Percentiles rank a stretch among this genome's conserved stretches.
These are phyloP conservation scores for Himantopus leucocephalus DNA, from an alignment of 2,113 vertebrate genomes.

Conservation along the genomic window DNA sequence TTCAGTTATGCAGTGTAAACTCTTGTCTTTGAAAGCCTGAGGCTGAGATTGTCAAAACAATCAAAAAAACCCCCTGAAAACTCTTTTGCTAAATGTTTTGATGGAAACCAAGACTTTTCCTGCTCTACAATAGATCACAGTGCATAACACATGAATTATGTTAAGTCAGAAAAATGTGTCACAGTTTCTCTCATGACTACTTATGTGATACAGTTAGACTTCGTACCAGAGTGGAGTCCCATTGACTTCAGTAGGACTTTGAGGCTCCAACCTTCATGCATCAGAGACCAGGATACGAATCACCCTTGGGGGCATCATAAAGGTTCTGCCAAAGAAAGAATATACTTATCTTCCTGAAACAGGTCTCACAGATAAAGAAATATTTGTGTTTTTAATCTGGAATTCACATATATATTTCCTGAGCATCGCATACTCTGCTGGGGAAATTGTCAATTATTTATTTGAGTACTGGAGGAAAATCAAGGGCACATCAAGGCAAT, in stretches of 20 bases:
- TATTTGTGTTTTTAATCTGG: background rate
- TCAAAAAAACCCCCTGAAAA: background rate
- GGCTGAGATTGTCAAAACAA: background rate
- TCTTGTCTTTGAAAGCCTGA: background rate
- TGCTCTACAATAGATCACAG: background rate
- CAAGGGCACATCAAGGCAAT: background rate
- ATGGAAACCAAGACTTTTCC: background rate
- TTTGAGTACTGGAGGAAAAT: slow-evolving; percentile 18
- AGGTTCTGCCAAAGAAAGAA: background rate
- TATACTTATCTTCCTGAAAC: background rate
- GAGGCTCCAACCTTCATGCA: background rate
- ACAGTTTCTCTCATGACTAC: background rate
- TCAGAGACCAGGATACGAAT: background rate
- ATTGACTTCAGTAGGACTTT: background rate
- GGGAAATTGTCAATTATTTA: slow-evolving; percentile 23
- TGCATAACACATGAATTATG: background rate
- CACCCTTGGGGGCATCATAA: background rate
- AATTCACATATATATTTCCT: slow-evolving; percentile 6
- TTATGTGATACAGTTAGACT: background rate
- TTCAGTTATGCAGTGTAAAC: background rate
- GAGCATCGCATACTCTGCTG: background rate
- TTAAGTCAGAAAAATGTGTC: background rate
- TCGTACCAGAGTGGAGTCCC: background rate
- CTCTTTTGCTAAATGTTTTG: background rate
- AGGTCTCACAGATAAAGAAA: slow-evolving; percentile 5